A percentile compares a stretch with the other conserved stretches of the same genome.
Evolutionary conservation across 2,113 vertebrate genomes (phyloP).

Genomic region (Shinisaurus crocodilurus): DNA sequence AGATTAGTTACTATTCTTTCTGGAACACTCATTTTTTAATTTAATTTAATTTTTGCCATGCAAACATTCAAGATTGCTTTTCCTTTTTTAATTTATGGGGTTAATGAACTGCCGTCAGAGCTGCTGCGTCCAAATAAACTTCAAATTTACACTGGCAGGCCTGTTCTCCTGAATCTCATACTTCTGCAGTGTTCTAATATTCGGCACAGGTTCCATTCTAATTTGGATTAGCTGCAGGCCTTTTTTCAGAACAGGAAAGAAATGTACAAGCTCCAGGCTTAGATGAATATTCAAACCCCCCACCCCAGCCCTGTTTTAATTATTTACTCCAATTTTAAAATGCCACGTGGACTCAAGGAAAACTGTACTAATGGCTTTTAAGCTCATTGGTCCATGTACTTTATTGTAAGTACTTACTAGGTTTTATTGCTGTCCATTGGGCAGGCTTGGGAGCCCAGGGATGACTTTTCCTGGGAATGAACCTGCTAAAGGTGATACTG

Average conservation of each 20-base stretch:
- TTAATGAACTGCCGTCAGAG: not conserved
- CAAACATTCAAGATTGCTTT: not conserved
- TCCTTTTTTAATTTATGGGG: not conserved
- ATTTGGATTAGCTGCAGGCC: not conserved
- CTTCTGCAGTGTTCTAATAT: not conserved
- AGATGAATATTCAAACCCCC: not conserved
- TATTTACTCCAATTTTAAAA: not conserved
- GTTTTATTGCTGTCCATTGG: not conserved
- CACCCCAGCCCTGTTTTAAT: not conserved
- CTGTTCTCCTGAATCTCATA: not conserved
- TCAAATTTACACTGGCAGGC: not conserved
- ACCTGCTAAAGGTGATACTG: not conserved
- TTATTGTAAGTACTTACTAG: not conserved
- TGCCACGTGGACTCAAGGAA: not conserved
- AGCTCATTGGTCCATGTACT: not conserved
- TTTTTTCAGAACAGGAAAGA: not conserved
- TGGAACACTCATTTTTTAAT: not conserved
- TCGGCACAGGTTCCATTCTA: not conserved
- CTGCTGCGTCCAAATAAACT: not conserved
- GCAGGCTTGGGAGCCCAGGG: not conserved
- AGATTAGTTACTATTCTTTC: not conserved
- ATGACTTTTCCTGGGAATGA: too few relatives aligned
- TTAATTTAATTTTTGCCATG: not conserved
- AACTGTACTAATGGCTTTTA: too few relatives aligned
- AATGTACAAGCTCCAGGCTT: not conserved